Evolutionary conservation across 2,797 vertebrate genomes (phyloP).

Genomic region (Dromococcyx pavoninus): DNA sequence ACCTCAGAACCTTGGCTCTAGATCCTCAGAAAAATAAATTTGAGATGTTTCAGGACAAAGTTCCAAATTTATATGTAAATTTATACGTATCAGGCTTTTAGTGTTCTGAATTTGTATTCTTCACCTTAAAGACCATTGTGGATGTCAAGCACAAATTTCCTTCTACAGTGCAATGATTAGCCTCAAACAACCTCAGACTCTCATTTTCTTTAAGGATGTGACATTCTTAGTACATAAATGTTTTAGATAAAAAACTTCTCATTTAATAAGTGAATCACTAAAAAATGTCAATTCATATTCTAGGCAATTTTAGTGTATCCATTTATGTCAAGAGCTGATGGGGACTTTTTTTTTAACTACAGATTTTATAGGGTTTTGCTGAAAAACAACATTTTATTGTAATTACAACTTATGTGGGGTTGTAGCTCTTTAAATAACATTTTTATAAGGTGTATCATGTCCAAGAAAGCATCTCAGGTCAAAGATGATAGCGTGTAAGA

Average conservation of each 20-base stretch:
- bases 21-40: not conserved
- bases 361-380: constrained; percentile 4
- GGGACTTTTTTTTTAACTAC: not conserved
- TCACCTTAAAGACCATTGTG: not conserved
- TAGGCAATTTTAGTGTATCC: not conserved
- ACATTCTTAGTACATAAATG: not conserved
- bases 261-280: not conserved
- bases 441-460: not conserved
- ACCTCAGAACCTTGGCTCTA: not conserved
- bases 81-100: not conserved
- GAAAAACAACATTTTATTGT: constrained; percentile 32
- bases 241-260: not conserved
- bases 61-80: not conserved
- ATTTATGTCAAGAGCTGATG: not conserved
- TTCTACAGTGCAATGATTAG: not conserved
- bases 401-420: constrained; percentile 10
- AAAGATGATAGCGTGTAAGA: not conserved
- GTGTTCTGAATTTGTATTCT: not conserved
- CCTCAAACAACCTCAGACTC: not conserved
- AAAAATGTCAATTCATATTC: not conserved
- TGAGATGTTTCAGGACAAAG: not conserved
- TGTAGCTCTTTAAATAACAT: constrained; percentile 19
- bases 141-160: not conserved
- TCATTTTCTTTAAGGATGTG: not conserved
- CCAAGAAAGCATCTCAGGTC: constrained; percentile 40